These are phyloP conservation scores for Xiphophorus hellerii DNA, from an alignment of 2,113 vertebrate species.

Conservation along the genomic window DNA sequence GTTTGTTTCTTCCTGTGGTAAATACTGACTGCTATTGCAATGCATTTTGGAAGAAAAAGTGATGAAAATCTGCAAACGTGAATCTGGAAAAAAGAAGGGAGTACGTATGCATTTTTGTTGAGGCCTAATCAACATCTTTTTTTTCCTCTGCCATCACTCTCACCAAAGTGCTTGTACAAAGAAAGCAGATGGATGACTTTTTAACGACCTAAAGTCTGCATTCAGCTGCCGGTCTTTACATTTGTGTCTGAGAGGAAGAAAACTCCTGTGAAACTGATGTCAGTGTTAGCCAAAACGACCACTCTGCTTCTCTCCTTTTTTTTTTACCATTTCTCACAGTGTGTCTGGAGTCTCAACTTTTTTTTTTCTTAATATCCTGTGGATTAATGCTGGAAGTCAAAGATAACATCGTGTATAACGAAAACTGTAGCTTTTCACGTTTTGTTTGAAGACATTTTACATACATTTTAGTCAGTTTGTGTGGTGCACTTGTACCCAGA, in stretches of 20 bases:
- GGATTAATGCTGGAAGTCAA: slow-evolving; percentile 80
- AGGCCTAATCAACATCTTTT: slow-evolving; percentile 68
- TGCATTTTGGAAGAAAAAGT: slow-evolving; percentile 22
- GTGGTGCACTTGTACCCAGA: slow-evolving; percentile 80
- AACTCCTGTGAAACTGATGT: slow-evolving; percentile 71
- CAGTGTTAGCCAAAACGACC: slow-evolving; percentile 77
- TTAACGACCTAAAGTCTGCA: slow-evolving; percentile 52
- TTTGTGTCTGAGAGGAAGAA: slow-evolving; percentile 55
- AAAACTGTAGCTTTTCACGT: slow-evolving; percentile 74
- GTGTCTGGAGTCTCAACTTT: slow-evolving; percentile 55
- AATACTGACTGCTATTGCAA: slow-evolving; percentile 34
- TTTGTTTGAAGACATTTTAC: slow-evolving; percentile 73
- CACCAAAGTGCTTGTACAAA: slow-evolving; percentile 85
- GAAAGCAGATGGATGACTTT: slow-evolving; percentile 64
- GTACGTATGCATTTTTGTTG: slow-evolving; percentile 46
- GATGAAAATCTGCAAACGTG: slow-evolving; percentile 77
- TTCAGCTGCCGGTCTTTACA: slow-evolving; percentile 47
- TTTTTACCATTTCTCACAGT: slow-evolving; percentile 48
- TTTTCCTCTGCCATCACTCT: slow-evolving; percentile 74
- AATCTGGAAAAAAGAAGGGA: slow-evolving; percentile 77
- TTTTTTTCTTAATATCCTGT: slow-evolving; percentile 51
- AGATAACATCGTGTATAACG: slow-evolving; percentile 61
- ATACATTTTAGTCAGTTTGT: slow-evolving; percentile 71
- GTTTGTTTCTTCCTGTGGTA: slow-evolving; percentile 30
- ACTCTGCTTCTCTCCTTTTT: slow-evolving; percentile 72